A percentile compares a stretch with the other conserved stretches of the same genome.
phyloP scores from a whole-genome alignment of 2,888 invertebrate species.

The Acleris emargana region DNA sequence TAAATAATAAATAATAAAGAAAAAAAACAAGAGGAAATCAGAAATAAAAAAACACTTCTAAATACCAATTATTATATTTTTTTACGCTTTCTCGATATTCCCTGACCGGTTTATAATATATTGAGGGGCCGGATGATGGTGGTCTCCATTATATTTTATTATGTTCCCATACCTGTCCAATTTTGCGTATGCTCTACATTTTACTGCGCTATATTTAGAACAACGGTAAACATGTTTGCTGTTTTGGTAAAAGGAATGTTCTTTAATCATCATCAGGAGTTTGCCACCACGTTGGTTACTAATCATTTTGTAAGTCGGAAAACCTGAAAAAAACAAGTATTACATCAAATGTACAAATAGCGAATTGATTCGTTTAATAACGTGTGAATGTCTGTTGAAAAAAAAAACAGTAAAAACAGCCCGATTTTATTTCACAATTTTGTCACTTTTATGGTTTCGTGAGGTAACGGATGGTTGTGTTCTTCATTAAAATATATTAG shows the following conservation, averaged over 20 bases:
- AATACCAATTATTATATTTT: not conserved
- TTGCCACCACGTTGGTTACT: not conserved
- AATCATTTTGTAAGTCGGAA: not conserved
- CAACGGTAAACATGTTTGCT: constrained; percentile 5
- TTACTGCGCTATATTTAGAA: not conserved
- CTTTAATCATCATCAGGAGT: not conserved
- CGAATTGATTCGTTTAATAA: not conserved
- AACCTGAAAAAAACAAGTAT: not conserved
- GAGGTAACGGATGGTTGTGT: constrained; percentile 17
- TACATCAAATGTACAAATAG: not conserved
- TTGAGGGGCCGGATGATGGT: constrained; percentile 5
- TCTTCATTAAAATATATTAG: not conserved
- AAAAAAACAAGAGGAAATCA: no score
- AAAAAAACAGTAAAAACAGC: no score
- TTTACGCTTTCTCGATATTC: not conserved
- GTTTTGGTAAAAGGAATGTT: not conserved
- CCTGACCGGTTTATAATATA: constrained; percentile 9
- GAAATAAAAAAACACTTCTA: no score
- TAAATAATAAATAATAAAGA: no score
- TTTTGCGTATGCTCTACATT: constrained; percentile 1
- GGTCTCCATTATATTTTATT: no score
- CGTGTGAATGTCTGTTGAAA: no score
- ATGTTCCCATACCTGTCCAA: not conserved
- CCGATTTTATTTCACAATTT: not conserved
- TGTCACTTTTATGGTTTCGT: not conserved